Base-by-base conservation (phyloP, 2,113 vertebrate species). In the Megaleporinus macrocephalus region DNA sequence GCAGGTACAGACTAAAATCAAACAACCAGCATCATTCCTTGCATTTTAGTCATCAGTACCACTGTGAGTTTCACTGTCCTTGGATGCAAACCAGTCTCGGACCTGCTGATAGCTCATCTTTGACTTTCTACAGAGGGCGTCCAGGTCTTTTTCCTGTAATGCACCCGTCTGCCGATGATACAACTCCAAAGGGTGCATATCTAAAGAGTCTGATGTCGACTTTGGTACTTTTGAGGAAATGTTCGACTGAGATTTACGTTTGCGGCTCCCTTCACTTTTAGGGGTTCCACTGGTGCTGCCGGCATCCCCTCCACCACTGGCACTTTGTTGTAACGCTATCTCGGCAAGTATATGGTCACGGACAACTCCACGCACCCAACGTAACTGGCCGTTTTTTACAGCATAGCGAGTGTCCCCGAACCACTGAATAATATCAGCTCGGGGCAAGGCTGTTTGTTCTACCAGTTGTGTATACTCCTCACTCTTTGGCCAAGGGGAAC, bases 361-460 rank as follows among this genome's bases (percentile, higher is more conserved):
- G 86, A 96, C 80, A 1, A 71, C 27, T 41, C 93, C 90, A 62
- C 92, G 90, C 87, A 97, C 96, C 96, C 96, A 97, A 73, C 94
- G 95, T 72, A 97, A 91, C 61, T 97, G 96, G 22, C 96, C 96
- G 4, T 97, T 96, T 87, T 97, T 97, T 63, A 97, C 93, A 1
- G 96, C 96, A 55, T 97, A 97, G 3, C 96, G 94, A 0, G 96
- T 97, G 85, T 97, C 96, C 33, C 96, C 96, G 87, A 97, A 97
- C 96, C 96, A 97, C 84, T 97, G 96, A 86, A 97, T 97, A 20
- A 97, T 94, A 74, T 97, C 96, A 26, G 96, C 91, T 4, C 96
- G 93, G 1, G 96, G 96, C 82, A 97, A 92, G 75, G 94, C 94
- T 9, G 96, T 96, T 18, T 95, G 90, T 87, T 95, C 93, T 49